Base-by-base conservation (phyloP, 2,797 vertebrate species). In the Enteromius anoplus region DNA sequence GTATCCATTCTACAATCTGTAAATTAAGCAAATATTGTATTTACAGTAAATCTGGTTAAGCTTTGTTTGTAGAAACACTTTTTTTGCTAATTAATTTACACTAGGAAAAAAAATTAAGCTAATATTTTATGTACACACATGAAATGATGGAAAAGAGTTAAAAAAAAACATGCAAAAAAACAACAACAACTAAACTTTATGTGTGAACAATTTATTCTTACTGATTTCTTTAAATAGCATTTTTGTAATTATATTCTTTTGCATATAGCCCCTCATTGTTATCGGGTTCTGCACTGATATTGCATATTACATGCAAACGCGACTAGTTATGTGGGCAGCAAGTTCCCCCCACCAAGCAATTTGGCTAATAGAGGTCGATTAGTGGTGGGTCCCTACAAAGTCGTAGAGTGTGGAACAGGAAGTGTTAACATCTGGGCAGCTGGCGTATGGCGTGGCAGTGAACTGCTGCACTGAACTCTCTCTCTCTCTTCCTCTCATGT, bases 351-450 rank as follows among this genome's bases (percentile, higher is more conserved):
- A 23, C 37, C 37, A 83, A 83, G 70, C 47, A 58, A 71, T 77
- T 80, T 49, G 37, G 45, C 66, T 76, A 80, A 80, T 85, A 75
- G 42, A 26, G 79, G 77, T 81, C 68, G 80, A 80, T 85, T 82
- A 86, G 75, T 17, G 55, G 37, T 66, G 65, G 49, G 79, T 81
- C 49, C 84, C 53, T 15, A 65, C 77, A 65, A 75, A 83, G 87
- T 81, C 72, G 76, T 55, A 32, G 78, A 84, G 81, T 77, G 66
- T 71, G 72, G 80, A 78, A 82, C 47, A 75, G 60, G 83, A 87
- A 86, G 84, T 65, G 72, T 81, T 83, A 86, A 88, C 89, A 90
- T 89, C 88, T 91, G 89, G 75, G 75, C 69, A 75, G 85, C 84
- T 87, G 89, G 85, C 66, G 79, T 66, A 68, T 86, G 82, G 85